These are phyloP conservation scores for Trachythela sp. DNA, from an alignment of 64 coral and sea anemone genomes.

Conservation along the genomic window DNA sequence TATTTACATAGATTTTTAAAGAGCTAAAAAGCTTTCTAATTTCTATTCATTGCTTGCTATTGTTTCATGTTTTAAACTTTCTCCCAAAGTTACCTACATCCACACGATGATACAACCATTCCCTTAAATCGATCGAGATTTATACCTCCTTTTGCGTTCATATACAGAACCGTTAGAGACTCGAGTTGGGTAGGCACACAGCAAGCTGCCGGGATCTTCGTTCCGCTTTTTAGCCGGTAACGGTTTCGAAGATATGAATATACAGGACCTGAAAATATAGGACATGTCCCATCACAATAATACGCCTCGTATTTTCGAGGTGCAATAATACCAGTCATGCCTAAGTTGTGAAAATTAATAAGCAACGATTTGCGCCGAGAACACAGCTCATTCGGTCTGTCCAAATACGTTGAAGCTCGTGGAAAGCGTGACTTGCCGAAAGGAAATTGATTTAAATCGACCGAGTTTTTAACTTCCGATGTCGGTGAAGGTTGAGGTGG, in stretches of 20 bases:
- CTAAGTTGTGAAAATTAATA: neutral
- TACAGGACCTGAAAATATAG: neutral
- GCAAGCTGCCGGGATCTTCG: neutral
- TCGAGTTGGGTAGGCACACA: neutral
- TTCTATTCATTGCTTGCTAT: neutral
- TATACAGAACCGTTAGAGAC: neutral
- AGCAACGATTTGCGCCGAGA: neutral
- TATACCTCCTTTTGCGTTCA: neutral
- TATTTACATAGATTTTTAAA: neutral
- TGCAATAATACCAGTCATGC: neutral
- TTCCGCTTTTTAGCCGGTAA: neutral
- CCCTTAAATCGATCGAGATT: neutral
- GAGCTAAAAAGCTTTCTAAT: neutral
- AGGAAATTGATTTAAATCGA: neutral
- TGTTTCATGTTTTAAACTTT: neutral
- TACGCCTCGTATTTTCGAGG: neutral
- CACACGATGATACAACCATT: neutral
- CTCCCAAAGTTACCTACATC: neutral
- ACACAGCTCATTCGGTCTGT: neutral
- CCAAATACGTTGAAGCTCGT: neutral
- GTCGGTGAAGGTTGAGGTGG: neutral
- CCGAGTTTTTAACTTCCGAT: neutral
- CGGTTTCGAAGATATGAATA: neutral
- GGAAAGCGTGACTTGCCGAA: neutral
- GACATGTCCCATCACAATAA: neutral